A percentile compares a stretch with the other conserved stretches of the same genome.
Conservation (phyloP, 2,113 vertebrate genomes). For the Onychostoma macrolepis region DNA sequence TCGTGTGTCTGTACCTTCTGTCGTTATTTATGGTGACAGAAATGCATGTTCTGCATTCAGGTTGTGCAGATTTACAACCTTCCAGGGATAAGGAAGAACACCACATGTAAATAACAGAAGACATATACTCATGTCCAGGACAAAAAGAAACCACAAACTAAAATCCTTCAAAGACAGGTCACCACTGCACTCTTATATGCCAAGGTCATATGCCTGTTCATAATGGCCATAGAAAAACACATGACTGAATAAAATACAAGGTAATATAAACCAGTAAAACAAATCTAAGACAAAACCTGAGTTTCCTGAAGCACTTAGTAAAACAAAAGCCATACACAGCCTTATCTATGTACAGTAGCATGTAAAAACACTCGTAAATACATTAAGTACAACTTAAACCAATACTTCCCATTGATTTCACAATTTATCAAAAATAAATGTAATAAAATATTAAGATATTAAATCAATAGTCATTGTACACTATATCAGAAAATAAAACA, state of each 20-base stretch:
- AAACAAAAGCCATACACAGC: background rate
- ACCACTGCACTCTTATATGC: background rate
- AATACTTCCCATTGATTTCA: background rate
- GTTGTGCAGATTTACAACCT: background rate
- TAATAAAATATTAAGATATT: background rate
- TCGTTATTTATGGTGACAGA: slow-evolving; percentile 11
- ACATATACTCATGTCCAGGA: background rate
- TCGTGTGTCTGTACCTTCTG: slow-evolving; percentile 8
- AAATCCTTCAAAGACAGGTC: background rate
- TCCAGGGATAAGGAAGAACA: background rate
- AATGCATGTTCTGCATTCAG: background rate
- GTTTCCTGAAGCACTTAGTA: background rate
- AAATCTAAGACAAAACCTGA: background rate
- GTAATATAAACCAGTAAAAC: background rate
- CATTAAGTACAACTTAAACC: background rate
- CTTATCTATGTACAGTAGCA: background rate
- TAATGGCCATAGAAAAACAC: background rate
- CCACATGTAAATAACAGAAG: slow-evolving; percentile 10
- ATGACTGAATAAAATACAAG: background rate
- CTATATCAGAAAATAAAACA: background rate
- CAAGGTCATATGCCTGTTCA: background rate
- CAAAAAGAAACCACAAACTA: background rate
- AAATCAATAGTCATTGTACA: background rate
- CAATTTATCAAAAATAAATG: background rate
- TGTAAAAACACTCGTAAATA: background rate